Evolutionary conservation across 2,113 vertebrate species (phyloP), one percentile per base, ranked within the genome.

Genomic region (Tetraodon nigroviridis): DNA sequence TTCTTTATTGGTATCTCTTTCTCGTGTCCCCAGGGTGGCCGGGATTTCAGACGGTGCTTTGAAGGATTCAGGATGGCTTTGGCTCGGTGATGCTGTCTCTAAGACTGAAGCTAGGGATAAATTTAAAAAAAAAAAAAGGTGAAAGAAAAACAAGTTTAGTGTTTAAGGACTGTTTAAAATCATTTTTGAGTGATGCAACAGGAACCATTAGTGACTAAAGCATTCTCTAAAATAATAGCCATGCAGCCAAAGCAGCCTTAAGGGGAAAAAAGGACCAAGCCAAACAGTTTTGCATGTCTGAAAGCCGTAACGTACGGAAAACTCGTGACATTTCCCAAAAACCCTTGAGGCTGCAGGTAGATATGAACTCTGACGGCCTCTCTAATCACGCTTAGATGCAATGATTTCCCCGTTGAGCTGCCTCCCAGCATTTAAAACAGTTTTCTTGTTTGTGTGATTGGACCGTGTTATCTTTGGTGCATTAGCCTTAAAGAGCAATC

Each of bases 341-440:
- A 29, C 29, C 52, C 55, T 67, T 49, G 22, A 48, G 22, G 55
- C 58, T 44, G 53, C 45, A 54, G 47, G 22, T 73, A 61, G 74
- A 72, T 72, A 60, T 51, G 52, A 71, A 71, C 29, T 45, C 54
- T 51, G 63, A 54, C 75, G 51, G 15, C 70, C 55, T 61, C 70
- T 54, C 13, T 76, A 68, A 75, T 71, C 20, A 8, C 45, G 37
- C 51, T 64, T 66, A 67, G 69, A 75, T 71, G 81, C 69, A 68
- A 51, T 55, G 44, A 65, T 77, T 84, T 84, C 74, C 73, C 56
- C 15, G 1, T 7, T 45, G 75, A 71, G 51, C 49, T 37, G 46
- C 48, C 58, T 70, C 40, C 11, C 7, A 22, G 55, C 62, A n/a
- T n/a, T 17, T 11, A 61, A 64, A 73, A 73, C 61, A 55, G 50